phyloP scores from a whole-genome alignment of 2,113 vertebrate genomes.

The Nansenia antarctica region DNA sequence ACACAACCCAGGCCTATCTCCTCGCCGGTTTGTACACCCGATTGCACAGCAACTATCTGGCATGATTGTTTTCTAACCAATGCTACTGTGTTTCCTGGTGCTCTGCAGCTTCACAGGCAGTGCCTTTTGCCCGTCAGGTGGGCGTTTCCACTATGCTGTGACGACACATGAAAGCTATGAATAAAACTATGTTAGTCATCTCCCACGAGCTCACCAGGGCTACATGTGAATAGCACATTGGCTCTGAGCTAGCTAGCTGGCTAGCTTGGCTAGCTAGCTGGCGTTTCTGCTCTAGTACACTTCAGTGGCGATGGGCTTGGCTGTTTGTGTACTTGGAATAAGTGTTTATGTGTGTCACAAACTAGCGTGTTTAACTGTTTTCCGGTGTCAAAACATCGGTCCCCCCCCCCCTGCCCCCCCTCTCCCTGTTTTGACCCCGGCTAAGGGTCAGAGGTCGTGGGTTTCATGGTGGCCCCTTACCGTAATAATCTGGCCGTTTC shows the following conservation, averaged over 20 bases:
- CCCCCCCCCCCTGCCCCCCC: too few relatives aligned
- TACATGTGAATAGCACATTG: constrained; percentile 23
- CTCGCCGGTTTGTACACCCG: too few relatives aligned
- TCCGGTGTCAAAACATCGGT: too few relatives aligned
- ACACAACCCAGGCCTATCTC: too few relatives aligned
- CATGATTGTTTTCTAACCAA: too few relatives aligned
- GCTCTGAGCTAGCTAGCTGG: constrained; percentile 1
- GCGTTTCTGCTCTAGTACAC: not conserved
- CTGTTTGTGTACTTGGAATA: constrained; percentile 20
- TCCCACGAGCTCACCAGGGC: constrained; percentile 15
- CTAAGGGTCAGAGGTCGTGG: not conserved
- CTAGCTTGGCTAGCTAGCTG: not conserved
- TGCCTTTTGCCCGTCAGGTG: too few relatives aligned
- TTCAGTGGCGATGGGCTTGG: constrained; percentile 1
- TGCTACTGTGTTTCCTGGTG: too few relatives aligned
- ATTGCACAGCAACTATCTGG: too few relatives aligned
- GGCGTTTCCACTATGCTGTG: too few relatives aligned
- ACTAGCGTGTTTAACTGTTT: constrained; percentile 2
- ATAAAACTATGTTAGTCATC: constrained; percentile 33
- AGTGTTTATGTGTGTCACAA: constrained; percentile 42
- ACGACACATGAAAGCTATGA: too few relatives aligned
- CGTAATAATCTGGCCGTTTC: not conserved
- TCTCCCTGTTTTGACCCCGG: not conserved
- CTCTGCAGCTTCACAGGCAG: too few relatives aligned
- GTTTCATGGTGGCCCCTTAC: not conserved